A percentile compares a stretch with the other conserved stretches of the same genome.
Conservation (phyloP, 2,797 vertebrate species). For the Cossypha polioptera region DNA sequence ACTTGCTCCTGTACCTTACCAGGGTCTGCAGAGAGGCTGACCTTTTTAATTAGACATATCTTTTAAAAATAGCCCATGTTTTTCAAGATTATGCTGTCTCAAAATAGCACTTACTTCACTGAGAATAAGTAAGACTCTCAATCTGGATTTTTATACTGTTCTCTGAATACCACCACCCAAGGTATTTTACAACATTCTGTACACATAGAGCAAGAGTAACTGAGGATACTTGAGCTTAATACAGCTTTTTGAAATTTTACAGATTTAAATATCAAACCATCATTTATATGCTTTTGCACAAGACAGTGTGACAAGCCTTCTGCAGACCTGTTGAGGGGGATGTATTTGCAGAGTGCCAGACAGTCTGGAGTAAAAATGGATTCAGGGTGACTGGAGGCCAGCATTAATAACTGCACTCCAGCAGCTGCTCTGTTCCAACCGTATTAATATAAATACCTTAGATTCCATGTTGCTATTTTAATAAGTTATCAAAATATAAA, state of each 20-base stretch:
- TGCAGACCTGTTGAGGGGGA: neutral
- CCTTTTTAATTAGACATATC: neutral
- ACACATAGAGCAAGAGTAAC: neutral
- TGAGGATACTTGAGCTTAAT: neutral
- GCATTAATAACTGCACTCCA: neutral
- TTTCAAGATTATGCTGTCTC: neutral
- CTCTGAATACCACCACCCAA: neutral
- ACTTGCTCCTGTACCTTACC: neutral
- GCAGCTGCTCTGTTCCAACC: constrained; percentile 34
- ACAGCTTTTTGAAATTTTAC: neutral
- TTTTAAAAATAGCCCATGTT: neutral
- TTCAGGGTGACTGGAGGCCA: neutral
- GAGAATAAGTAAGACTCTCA: neutral
- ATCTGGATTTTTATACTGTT: neutral
- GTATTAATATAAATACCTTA: constrained; percentile 3
- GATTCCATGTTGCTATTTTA: constrained; percentile 45
- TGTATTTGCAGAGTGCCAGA: neutral
- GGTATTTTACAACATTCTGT: neutral
- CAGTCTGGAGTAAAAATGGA: constrained; percentile 37
- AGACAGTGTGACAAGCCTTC: neutral
- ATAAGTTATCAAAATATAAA: constrained; percentile 23
- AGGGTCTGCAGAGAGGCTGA: neutral
- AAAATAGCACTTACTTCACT: neutral
- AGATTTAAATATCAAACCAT: neutral
- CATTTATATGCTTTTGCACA: neutral